phyloP scores from a whole-genome alignment of 2,113 vertebrate species.

The Ptilonorhynchus violaceus region DNA sequence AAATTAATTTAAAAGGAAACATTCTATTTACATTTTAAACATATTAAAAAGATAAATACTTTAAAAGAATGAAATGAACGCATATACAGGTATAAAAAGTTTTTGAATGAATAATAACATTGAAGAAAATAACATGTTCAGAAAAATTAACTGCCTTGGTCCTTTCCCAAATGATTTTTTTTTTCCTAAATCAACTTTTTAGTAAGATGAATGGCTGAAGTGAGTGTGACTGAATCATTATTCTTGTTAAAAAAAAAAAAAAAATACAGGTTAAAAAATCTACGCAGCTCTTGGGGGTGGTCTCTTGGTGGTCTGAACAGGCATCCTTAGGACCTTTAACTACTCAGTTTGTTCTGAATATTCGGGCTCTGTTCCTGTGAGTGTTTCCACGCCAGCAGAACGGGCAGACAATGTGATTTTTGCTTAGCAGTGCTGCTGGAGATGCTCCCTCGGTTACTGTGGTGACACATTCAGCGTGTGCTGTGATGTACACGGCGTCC shows the following conservation, averaged over 20 bases:
- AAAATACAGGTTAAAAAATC: neutral
- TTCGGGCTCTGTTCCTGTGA: neutral
- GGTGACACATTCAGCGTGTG: neutral
- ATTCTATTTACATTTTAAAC: neutral
- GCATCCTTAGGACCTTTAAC: neutral
- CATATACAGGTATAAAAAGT: neutral
- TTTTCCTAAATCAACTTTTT: neutral
- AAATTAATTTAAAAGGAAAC: neutral
- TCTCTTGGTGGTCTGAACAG: neutral
- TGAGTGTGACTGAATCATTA: neutral
- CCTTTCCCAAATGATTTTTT: neutral
- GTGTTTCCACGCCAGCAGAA: neutral
- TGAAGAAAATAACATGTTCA: neutral
- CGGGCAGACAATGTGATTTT: neutral
- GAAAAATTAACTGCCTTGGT: neutral
- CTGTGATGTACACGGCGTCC: fast-evolving
- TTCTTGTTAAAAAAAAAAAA: neutral
- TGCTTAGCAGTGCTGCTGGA: neutral
- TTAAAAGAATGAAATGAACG: neutral
- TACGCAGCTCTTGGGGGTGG: neutral
- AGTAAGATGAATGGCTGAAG: neutral
- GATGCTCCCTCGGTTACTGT: neutral
- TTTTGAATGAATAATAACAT: neutral
- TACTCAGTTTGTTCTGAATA: neutral
- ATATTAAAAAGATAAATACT: neutral